These are phyloP conservation scores for Acanthiza pusilla DNA, from an alignment of 2,797 vertebrate species.

Conservation along the genomic window DNA sequence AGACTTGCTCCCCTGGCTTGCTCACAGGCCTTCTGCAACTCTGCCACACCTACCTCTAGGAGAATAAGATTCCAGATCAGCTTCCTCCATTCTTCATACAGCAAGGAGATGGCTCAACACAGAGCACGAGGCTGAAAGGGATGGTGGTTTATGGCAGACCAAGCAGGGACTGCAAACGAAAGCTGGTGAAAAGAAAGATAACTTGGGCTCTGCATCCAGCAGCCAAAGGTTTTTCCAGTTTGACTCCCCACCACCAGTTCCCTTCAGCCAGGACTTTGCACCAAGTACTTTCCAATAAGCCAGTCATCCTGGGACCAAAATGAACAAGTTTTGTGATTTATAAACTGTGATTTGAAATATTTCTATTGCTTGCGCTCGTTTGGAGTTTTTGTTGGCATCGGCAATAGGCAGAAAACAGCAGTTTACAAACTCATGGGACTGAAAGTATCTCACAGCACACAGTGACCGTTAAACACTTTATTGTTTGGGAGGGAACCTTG, in stretches of 20 bases:
- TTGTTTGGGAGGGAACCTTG: constrained; percentile 39
- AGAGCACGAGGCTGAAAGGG: neutral
- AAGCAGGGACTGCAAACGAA: neutral
- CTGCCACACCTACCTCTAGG: neutral
- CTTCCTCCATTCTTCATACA: neutral
- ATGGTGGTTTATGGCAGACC: neutral
- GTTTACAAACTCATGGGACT: neutral
- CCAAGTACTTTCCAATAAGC: neutral
- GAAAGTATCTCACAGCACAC: constrained; percentile 44
- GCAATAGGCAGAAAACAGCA: neutral
- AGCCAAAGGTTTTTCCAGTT: neutral
- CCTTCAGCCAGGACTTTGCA: neutral
- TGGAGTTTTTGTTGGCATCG: neutral
- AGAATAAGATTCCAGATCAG: neutral
- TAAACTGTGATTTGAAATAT: constrained; percentile 1
- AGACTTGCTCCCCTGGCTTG: neutral
- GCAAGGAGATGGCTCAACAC: neutral
- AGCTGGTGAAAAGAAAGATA: neutral
- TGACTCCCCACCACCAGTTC: neutral
- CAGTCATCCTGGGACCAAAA: neutral
- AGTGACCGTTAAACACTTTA: constrained; percentile 57
- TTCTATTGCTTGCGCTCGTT: neutral
- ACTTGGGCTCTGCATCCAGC: neutral
- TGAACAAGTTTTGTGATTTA: constrained; percentile 11
- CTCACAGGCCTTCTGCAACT: neutral